These are phyloP conservation scores for Dendronephthya gigantea DNA, from an alignment of 64 coral and sea anemone species.

Conservation along the genomic window DNA sequence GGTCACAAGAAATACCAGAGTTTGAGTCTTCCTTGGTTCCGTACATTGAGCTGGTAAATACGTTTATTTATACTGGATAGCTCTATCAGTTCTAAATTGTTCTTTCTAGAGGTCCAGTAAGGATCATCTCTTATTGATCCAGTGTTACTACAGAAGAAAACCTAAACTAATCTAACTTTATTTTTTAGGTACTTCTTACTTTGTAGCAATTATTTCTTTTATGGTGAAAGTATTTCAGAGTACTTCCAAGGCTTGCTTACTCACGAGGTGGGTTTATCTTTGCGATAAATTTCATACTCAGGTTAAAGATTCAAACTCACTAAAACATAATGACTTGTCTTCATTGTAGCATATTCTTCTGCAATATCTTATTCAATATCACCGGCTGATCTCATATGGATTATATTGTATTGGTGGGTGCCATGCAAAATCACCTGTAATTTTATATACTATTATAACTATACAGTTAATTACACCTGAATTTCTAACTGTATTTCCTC, in stretches of 20 bases:
- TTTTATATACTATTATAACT: too few relatives aligned
- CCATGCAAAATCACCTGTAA: too few relatives aligned
- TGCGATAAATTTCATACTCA: too few relatives aligned
- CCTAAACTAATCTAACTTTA: background rate
- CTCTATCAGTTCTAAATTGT: background rate
- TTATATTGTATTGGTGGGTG: background rate
- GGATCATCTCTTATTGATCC: background rate
- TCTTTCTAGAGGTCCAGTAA: background rate
- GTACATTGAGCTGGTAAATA: constrained; percentile 81
- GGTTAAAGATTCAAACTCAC: background rate
- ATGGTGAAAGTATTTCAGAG: constrained; percentile 92
- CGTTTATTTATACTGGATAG: background rate
- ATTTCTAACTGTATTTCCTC: too few relatives aligned
- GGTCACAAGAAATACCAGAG: constrained; percentile 94
- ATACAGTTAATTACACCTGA: too few relatives aligned
- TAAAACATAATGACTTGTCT: background rate
- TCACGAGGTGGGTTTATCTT: constrained; percentile 17
- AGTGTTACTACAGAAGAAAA: background rate
- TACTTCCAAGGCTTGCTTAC: constrained; percentile 58
- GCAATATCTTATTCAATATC: background rate
- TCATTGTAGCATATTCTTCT: background rate
- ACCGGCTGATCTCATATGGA: background rate
- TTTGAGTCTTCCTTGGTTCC: constrained; percentile 83
- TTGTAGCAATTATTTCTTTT: constrained; percentile 94
- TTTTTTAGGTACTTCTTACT: constrained; percentile 73